A percentile compares a stretch with the other conserved stretches of the same genome.
phyloP scores from a whole-genome alignment of 1,140 invertebrate species.

The Macrobrachium nipponense region DNA sequence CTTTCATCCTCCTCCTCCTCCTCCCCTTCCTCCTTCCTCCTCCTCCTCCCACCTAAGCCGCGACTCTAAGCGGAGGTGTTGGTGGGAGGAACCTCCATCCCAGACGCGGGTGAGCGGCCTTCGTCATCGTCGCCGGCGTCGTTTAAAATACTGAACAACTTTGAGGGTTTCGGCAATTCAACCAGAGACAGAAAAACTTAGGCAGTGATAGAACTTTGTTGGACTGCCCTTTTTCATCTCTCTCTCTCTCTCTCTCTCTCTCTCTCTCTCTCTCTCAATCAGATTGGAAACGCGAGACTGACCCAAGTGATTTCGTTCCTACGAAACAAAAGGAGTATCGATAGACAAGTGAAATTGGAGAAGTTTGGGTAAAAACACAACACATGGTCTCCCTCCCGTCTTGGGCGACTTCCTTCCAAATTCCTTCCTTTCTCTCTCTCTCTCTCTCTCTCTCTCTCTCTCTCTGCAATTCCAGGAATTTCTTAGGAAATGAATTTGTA shows the following conservation, averaged over 20 bases:
- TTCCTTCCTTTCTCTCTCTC: not conserved
- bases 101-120: too few species aligned
- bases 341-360: slow-evolving; percentile 40
- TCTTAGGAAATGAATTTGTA: too few species aligned
- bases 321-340: slow-evolving; percentile 35
- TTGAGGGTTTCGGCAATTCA: slow-evolving; percentile 43
- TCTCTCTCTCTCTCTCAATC: slow-evolving; percentile 36
- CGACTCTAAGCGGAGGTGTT: not conserved
- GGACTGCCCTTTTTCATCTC: slow-evolving; percentile 37
- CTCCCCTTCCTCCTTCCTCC: too few species aligned
- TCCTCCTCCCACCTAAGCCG: too few species aligned
- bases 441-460: slow-evolving; percentile 15
- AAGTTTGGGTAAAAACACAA: slow-evolving; percentile 27
- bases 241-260: not conserved
- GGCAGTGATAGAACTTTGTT: slow-evolving; percentile 17
- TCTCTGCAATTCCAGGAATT: too few species aligned
- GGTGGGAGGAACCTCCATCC: not conserved
- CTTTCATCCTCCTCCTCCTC: too few species aligned
- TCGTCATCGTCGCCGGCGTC: not conserved
- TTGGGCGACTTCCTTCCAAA: not conserved
- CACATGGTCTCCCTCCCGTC: not conserved
- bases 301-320: slow-evolving; percentile 34
- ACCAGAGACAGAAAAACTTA: slow-evolving; percentile 32
- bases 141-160: slow-evolving; percentile 38
- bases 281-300: slow-evolving; percentile 41